These are phyloP conservation scores for Sphaerophoria taeniata DNA, from an alignment of 2,888 invertebrate genomes.

Conservation along the genomic window DNA sequence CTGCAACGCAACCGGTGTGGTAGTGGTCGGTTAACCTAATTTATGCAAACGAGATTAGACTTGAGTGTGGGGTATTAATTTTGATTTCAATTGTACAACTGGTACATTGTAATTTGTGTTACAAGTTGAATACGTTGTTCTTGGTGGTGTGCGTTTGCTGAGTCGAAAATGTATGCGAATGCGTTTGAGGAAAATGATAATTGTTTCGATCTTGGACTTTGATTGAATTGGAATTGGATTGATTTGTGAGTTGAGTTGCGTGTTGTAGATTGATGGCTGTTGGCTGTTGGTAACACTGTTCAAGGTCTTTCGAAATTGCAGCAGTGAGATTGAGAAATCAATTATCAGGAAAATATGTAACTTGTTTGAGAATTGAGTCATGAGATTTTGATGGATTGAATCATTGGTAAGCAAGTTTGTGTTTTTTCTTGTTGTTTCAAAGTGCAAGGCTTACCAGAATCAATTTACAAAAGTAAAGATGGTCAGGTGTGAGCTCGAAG, in stretches of 20 bases:
- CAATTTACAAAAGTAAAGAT: no score
- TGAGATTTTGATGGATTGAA: not conserved
- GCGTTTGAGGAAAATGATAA: slow-evolving; percentile 15
- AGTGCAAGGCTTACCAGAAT: no score
- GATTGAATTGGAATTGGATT: slow-evolving; percentile 12
- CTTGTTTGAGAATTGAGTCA: not conserved
- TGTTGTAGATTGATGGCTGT: not conserved
- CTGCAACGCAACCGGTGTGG: not conserved
- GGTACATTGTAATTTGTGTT: slow-evolving; percentile 40
- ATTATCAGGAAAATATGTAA: not conserved
- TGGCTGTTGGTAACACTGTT: not conserved
- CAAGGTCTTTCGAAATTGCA: slow-evolving; percentile 19
- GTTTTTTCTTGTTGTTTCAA: not conserved
- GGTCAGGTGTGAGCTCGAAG: no score
- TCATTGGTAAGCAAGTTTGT: not conserved
- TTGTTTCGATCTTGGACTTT: slow-evolving; percentile 12
- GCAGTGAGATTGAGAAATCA: not conserved
- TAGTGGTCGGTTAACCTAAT: slow-evolving; percentile 52
- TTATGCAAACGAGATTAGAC: slow-evolving; percentile 46
- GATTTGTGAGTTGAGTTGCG: slow-evolving; percentile 11
- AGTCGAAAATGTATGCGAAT: not conserved
- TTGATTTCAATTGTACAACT: slow-evolving; percentile 33
- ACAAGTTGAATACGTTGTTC: not conserved
- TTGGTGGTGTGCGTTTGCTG: not conserved
- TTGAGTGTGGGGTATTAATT: slow-evolving; percentile 37